Conservation (phyloP, 64 coral and sea anemone genomes). For the Trachythela sp. region DNA sequence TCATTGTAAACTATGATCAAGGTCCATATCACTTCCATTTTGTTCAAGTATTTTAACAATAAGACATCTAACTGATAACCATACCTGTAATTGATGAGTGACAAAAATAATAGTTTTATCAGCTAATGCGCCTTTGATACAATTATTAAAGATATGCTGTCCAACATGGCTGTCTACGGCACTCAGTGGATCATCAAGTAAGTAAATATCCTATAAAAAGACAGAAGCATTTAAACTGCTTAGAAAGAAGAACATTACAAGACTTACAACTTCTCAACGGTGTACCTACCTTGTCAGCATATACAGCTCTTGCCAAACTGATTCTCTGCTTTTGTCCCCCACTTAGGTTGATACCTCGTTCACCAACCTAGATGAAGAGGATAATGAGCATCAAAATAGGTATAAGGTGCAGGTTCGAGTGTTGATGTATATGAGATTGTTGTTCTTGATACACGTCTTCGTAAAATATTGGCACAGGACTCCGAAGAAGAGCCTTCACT, state of each 20-base stretch:
- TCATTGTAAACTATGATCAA: too few species aligned
- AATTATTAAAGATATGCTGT: constrained; percentile 79
- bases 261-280: too few species aligned
- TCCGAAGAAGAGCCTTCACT: too few species aligned
- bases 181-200: constrained; percentile 81
- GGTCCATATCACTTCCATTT: too few species aligned
- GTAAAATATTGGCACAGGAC: too few species aligned
- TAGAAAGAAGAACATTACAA: neutral
- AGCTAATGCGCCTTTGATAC: constrained; percentile 71
- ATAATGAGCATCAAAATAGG: neutral
- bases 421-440: neutral
- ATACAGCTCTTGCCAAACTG: constrained; percentile 82
- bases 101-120: constrained; percentile 78
- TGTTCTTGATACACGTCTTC: too few species aligned
- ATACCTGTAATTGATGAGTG: constrained; percentile 87
- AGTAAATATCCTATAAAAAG: constrained; percentile 61
- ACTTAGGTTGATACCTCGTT: constrained; percentile 84
- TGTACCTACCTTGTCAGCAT: constrained; percentile 64
- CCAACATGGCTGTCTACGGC: constrained; percentile 88
- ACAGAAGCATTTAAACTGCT: neutral
- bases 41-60: neutral
- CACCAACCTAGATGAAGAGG: constrained; percentile 62
- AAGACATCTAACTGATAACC: neutral
- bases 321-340: constrained; percentile 88
- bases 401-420: neutral